Evolutionary conservation across 2,888 invertebrate genomes (phyloP), one percentile per base, ranked within the genome.

Genomic region (Lochmaea capreae): DNA sequence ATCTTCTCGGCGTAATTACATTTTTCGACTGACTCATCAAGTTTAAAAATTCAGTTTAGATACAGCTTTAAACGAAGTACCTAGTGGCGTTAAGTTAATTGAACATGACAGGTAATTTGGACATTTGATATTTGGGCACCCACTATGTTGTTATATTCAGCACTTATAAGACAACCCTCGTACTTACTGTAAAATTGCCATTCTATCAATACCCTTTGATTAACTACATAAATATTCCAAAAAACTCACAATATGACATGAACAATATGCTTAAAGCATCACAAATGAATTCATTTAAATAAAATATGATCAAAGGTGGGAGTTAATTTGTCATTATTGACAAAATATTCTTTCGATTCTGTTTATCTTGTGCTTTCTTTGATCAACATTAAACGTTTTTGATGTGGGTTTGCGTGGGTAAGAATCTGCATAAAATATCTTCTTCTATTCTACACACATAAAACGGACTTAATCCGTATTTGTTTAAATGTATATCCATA

Each of bases 351-450:
- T 69, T 69, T 52, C 80, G 77, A 58, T 59, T 59, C 63, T 62
- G 69, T 70, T 70, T 80, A 81, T 80, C 79, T 80, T 76, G 73
- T 77, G 79, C 79, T 81, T 81, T 80, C 80, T 83, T 83, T 80
- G 83, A 82, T 82, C 80, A 81, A 79, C 77, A 81, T 80, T 78
- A 80, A 81, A 80, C 63, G 70, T 39, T 39, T 62, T 39, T 67
- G 67, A 18, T 59, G 67, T 59, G 66, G 67, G 73, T 65, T 70
- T 42, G 74, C 74, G 77, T 74, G 70, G 75, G 75, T 68, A n/a
- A 79, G 76, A 73, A 83, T 84, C 83, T 84, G 82, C 83, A 84
- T 84, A 81, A 78, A 80, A 79, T 82, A 79, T 46, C 46, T 4
- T 4, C 46, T 14, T 46, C 14, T 46, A 46, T 46, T 46, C 11